These are phyloP conservation scores for Rhopilema esculentum DNA, from an alignment of 30 jellyfish, hydroid and myxozoan genomes.

Conservation along the genomic window DNA sequence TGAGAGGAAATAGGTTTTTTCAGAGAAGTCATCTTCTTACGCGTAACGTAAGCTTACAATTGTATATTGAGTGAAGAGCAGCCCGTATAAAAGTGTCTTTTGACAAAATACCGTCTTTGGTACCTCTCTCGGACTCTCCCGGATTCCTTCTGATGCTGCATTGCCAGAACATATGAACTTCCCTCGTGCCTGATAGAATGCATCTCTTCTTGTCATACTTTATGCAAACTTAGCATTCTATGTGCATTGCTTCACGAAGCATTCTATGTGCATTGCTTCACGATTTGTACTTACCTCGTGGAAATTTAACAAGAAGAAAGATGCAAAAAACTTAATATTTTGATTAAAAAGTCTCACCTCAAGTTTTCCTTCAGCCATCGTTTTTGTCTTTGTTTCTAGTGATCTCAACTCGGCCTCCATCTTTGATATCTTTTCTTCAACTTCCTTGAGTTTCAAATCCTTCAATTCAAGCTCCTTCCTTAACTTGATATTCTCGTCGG, in stretches of 20 bases:
- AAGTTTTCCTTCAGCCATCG: not conserved
- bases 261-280: too few species aligned
- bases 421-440: conserved; percentile 36
- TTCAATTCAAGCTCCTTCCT: not conserved
- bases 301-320: too few species aligned
- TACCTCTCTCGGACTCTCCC: too few species aligned
- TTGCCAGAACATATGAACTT: too few species aligned
- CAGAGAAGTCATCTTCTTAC: too few species aligned
- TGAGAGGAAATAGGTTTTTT: not conserved
- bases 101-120: not conserved
- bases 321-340: not conserved
- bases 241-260: too few species aligned
- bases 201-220: too few species aligned
- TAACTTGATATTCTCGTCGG: conserved; percentile 18
- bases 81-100: not conserved
- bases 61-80: not conserved
- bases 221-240: too few species aligned
- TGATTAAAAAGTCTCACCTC: not conserved
- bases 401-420: conserved; percentile 13
- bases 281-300: too few species aligned
- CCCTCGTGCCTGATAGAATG: too few species aligned
- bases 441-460: conserved; percentile 9
- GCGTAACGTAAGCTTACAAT: not conserved
- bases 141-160: too few species aligned
- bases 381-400: conserved; percentile 19